Evolutionary conservation across 2,888 invertebrate genomes (phyloP).

Genomic region (Ormyrus labotus): DNA sequence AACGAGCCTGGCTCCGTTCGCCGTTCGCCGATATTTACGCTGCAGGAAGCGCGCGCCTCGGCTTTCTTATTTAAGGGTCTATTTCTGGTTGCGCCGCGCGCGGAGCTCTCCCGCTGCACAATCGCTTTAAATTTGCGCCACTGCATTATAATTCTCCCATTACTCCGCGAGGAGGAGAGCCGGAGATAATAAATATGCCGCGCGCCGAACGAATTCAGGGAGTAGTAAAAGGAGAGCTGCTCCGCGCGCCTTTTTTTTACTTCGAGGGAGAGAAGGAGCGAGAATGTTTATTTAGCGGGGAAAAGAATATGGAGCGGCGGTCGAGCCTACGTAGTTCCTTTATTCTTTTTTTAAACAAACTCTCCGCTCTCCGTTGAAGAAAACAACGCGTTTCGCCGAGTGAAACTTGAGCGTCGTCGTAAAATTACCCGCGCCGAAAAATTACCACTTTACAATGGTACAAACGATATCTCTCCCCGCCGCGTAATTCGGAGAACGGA

Average conservation of each 20-base stretch:
- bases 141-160: conserved; percentile 53
- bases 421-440: too few relatives aligned
- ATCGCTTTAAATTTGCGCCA: conserved; percentile 50
- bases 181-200: conserved; percentile 37
- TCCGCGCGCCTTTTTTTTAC: not conserved
- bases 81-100: conserved; percentile 36
- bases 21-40: conserved; percentile 3
- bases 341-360: too few relatives aligned
- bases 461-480: too few relatives aligned
- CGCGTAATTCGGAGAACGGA: too few relatives aligned
- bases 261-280: not conserved
- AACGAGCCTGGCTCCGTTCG: conserved; percentile 11
- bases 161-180: conserved; percentile 7
- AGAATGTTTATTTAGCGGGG: conserved; percentile 36
- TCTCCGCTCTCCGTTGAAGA: too few relatives aligned
- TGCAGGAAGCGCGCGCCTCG: not conserved
- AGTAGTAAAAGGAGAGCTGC: conserved; percentile 1
- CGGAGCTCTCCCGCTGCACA: conserved; percentile 12
- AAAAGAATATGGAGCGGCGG: not conserved
- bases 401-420: too few relatives aligned
- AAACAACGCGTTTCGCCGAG: too few relatives aligned
- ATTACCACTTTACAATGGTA: too few relatives aligned
- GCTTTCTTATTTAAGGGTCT: conserved; percentile 26
- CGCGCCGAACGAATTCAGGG: conserved; percentile 6
- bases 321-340: too few relatives aligned